Conservation (phyloP, 1,140 invertebrate genomes). For the Polypedilum pembai region DNA sequence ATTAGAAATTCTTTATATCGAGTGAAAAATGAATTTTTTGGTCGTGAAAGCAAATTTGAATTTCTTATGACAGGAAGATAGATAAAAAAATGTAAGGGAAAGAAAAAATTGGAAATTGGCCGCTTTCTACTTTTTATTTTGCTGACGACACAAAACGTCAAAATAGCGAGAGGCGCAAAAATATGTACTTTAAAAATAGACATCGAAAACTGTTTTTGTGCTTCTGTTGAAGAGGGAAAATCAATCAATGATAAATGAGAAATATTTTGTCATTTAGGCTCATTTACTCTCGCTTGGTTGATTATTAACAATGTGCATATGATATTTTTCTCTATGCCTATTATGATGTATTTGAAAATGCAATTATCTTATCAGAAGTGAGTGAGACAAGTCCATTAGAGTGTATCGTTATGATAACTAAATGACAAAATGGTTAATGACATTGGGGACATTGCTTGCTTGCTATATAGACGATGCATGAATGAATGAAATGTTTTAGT, state of each 20-base stretch:
- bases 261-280: not conserved
- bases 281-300: no score
- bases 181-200: constrained; percentile 6
- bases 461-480: not conserved
- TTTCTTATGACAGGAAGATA: not conserved
- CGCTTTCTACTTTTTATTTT: not conserved
- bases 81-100: not conserved
- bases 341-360: not conserved
- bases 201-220: not conserved
- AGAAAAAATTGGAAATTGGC: constrained; percentile 3
- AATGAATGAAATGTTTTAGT: not conserved
- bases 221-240: not conserved
- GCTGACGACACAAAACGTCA: constrained; percentile 10
- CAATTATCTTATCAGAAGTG: not conserved
- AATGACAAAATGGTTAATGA: not conserved
- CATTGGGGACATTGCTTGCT: not conserved
- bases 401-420: not conserved
- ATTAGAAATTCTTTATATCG: no score
- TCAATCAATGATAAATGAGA: constrained; percentile 18
- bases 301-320: no score
- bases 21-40: no score
- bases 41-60: not conserved
- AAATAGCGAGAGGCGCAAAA: not conserved
- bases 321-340: no score
- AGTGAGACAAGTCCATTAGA: not conserved